Percentiles rank a stretch among this genome's conserved stretches.
Evolutionary conservation across 2,888 invertebrate genomes (phyloP).

Genomic region (Drosophila mimetica): DNA sequence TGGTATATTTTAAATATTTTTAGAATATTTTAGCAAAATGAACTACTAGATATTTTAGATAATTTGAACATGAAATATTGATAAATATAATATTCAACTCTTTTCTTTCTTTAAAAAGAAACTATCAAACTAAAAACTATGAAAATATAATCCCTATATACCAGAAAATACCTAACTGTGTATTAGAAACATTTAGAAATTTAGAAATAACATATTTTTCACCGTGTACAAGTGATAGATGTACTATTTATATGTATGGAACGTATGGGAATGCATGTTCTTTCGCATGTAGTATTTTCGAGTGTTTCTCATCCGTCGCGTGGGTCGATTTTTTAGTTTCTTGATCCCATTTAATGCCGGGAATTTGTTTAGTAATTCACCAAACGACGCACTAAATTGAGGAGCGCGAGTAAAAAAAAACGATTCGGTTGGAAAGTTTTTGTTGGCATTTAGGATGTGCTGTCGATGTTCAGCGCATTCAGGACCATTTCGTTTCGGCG

Average conservation of each 20-base stretch:
- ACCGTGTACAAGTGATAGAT: slow-evolving; percentile 23
- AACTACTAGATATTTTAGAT: no score
- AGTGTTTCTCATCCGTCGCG: slow-evolving; percentile 20
- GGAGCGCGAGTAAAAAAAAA: slow-evolving; percentile 25
- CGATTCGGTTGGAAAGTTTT: slow-evolving; percentile 23
- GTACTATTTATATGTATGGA: slow-evolving; percentile 15
- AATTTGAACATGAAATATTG: no score
- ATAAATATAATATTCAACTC: no score
- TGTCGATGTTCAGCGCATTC: slow-evolving; percentile 1
- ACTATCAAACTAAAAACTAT: no score
- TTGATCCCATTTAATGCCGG: slow-evolving; percentile 39
- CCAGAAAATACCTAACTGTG: no score
- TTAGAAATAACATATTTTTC: neutral
- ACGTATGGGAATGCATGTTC: slow-evolving; percentile 15
- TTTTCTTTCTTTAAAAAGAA: no score
- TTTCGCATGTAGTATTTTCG: slow-evolving; percentile 25
- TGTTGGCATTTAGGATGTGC: slow-evolving; percentile 15
- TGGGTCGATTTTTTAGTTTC: slow-evolving; percentile 21
- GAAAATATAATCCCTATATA: no score
- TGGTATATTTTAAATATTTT: no score
- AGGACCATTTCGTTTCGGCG: slow-evolving; percentile 15
- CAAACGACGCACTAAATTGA: slow-evolving; percentile 31
- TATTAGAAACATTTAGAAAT: no score
- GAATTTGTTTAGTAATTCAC: slow-evolving; percentile 36
- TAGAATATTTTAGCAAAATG: no score